These are phyloP conservation scores for Petrosia ficiformis DNA, from an alignment of 37 sponge, comb jelly and placozoan genomes.

Conservation along the genomic window DNA sequence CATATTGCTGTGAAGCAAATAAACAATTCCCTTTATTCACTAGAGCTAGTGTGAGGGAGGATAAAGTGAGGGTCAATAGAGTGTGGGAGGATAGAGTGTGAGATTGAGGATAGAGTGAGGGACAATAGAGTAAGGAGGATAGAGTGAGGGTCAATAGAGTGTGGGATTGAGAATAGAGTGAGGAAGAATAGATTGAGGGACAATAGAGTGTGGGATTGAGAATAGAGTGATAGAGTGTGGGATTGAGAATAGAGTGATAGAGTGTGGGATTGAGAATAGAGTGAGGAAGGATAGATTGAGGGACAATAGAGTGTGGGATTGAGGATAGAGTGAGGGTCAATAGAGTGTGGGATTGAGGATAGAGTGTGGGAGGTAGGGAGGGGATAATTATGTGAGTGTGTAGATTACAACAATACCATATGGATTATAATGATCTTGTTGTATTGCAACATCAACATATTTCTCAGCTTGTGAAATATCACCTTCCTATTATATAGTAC, in stretches of 20 bases:
- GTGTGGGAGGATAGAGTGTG: background rate
- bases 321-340: no score
- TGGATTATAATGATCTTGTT: constrained; percentile 86
- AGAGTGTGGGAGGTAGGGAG: background rate
- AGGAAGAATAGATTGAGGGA: background rate
- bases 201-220: no score
- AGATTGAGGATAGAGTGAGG: no score
- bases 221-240: no score
- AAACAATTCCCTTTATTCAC: constrained; percentile 94
- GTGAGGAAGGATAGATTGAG: no score
- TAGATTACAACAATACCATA: no score
- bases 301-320: no score
- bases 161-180: background rate
- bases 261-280: no score
- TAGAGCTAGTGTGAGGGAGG: constrained; percentile 51
- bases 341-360: background rate
- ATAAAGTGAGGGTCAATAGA: background rate
- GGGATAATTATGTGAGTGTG: no score
- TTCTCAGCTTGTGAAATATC: constrained; percentile 84
- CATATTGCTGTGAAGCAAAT: constrained; percentile 59
- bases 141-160: background rate
- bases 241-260: no score
- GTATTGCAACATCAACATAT: constrained; percentile 85
- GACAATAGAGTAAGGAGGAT: constrained; percentile 1
- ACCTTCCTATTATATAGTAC: constrained; percentile 46